Evolutionary conservation across 2,888 invertebrate genomes (phyloP), one percentile per base, ranked within the genome.

Genomic region (Ormyrus thymus): DNA sequence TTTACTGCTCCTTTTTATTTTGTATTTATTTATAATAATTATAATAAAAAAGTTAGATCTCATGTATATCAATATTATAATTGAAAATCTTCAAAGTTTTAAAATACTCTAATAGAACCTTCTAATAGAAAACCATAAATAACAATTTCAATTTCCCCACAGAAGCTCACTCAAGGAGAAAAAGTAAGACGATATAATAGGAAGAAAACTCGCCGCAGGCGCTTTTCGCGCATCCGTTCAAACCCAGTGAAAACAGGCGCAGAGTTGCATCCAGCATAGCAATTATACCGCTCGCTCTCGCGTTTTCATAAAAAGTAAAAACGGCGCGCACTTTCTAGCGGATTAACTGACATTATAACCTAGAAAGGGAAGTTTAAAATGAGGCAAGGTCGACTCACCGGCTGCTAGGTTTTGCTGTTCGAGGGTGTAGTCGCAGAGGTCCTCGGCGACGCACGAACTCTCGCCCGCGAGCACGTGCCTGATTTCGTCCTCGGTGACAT

Each of bases 381-480:
- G 1, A 56, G 56, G 48, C 8, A 7, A 45, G n/a, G 43, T 29
- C 3, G 43, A 11, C 80, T 86, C 87, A 92, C 92, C 92, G 84
- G 95, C 93, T 64, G 95, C 95, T 82, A 95, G 95, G 91, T 96
- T 96, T 90, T 97, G 97, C 88, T 96, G 95, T 76, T 94, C 94
- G 74, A 97, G 92, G 9, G 95, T 93, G 89, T 95, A 97, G 89
- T 97, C 97, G 89, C 97, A 96, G 83, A 96, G 93, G 85, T 95
- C 93, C 82, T 95, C 93, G 80, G 83, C 82, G 66, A 86, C 93
- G 70, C 94, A 94, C 82, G 94, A 93, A 70, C 95, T 90, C 82
- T 93, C 91, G 46, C 95, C 96, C 74, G 92, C 92, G 72, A 97
- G 90, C 82, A 96, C 90, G 84, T 90, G 91, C 82, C 91, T 90